Base-by-base conservation (phyloP, 2,113 vertebrate species). In the Procavia capensis region DNA sequence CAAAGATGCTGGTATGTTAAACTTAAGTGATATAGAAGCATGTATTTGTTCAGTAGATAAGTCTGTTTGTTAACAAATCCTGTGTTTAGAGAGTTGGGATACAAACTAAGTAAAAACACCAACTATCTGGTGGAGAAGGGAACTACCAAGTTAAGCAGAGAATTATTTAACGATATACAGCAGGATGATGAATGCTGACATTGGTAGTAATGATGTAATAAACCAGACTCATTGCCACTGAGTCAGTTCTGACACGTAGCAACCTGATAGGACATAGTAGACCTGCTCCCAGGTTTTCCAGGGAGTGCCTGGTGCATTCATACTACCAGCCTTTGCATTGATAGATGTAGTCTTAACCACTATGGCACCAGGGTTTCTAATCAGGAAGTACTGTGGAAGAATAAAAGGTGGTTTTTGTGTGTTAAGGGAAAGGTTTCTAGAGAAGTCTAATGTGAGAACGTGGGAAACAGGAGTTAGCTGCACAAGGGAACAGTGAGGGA, bases 1-100 rank as follows among this genome's bases (percentile, higher is more conserved):
- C 97, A 99, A 99, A 98, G 99, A 99, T 98, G 99, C 99, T 97
- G 99, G 99, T 99, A 98, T 98, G 98, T 97, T 95, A 61, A 85
- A 47, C 85, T 95, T 95, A 47, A 90, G 11, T 54, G 34, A 70
- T 94, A 91, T 95, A 89, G 72, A 90, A 92, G 76, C 25, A 75
- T 83, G 24, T 70, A 41, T 90, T 94, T 81, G 13, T 80, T 93
- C 14, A 43, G 13, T 91, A 92, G 61, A 6, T 22, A 8, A 66
- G 2, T 83, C 16, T 92, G 4, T 82, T 95, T 89, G 79, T 19
- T 88, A 61, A 27, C 76, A 79, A 17, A 8, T 78, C 59, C 41
- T 95, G 31, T 27, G 13, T 34, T 88, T 3, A 3, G 31, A 83
- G 20, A 70, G 6, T 81, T 90, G 79, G 34, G 25, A 54, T 95